phyloP scores from a whole-genome alignment of 2,113 vertebrate species.

The Heterotis niloticus region DNA sequence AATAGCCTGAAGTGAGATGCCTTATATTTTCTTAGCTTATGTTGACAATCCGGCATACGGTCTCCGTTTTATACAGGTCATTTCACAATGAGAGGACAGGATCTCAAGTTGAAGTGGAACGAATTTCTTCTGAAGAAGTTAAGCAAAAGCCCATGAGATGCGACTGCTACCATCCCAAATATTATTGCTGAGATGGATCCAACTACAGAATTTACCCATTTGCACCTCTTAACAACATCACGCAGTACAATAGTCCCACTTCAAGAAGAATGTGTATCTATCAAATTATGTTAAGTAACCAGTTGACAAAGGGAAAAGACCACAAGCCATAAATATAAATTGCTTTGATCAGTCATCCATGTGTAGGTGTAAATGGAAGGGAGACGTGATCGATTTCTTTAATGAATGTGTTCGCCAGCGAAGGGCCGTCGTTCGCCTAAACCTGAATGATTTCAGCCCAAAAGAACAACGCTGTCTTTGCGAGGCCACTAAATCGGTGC shows the following conservation, averaged over 20 bases:
- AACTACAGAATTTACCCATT: neutral
- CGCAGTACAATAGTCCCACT: neutral
- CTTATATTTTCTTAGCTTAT: slow-evolving; percentile 34
- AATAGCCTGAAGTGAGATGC: slow-evolving; percentile 22
- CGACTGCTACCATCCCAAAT: neutral
- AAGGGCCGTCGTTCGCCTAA: neutral
- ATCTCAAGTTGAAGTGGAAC: neutral
- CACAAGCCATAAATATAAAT: neutral
- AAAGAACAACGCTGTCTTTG: neutral
- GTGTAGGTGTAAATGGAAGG: neutral
- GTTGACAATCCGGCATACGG: slow-evolving; percentile 47
- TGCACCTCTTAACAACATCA: neutral
- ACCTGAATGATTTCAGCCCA: slow-evolving; percentile 11
- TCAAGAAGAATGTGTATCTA: neutral
- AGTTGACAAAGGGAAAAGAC: neutral
- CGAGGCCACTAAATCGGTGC: neutral
- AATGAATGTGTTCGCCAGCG: slow-evolving; percentile 15
- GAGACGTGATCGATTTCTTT: slow-evolving; percentile 21
- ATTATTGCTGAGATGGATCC: neutral
- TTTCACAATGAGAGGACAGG: neutral
- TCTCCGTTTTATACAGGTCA: slow-evolving; percentile 31
- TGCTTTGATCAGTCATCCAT: neutral
- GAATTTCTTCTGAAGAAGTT: neutral
- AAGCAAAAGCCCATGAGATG: neutral
- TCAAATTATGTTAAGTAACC: neutral